Evolutionary conservation across 2,113 vertebrate species (phyloP).

Genomic region (Bolborhynchus lineola): DNA sequence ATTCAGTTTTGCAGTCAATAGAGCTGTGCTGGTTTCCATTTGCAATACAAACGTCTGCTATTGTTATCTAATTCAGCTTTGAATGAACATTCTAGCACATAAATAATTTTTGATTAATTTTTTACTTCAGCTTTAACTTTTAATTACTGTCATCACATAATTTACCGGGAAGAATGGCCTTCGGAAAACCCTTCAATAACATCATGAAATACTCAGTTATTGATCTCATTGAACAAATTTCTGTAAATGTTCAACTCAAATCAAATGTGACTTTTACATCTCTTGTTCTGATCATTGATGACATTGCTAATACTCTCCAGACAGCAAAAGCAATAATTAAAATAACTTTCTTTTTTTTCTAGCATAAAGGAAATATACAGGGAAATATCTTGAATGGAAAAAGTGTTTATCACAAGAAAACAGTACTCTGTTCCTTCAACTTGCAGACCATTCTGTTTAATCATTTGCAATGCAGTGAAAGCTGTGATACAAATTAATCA

Average conservation of each 20-base stretch:
- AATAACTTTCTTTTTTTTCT: background rate
- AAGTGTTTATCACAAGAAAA: background rate
- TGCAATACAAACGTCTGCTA: conserved; percentile 31
- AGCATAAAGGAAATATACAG: background rate
- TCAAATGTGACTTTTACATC: background rate
- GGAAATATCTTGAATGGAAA: background rate
- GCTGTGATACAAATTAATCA: background rate
- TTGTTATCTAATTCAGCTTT: conserved; percentile 35
- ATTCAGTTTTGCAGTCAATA: background rate
- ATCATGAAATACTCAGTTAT: background rate
- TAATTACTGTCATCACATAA: background rate
- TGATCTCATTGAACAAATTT: background rate
- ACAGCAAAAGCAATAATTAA: background rate
- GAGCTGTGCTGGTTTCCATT: background rate
- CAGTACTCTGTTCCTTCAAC: background rate
- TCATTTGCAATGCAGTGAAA: background rate
- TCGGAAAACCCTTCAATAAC: background rate
- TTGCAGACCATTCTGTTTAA: background rate
- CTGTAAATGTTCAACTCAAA: background rate
- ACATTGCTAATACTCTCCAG: background rate
- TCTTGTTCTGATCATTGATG: background rate
- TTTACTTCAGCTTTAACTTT: conserved; percentile 24
- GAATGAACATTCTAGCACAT: background rate
- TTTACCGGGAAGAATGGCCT: background rate
- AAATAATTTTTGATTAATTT: background rate